These are phyloP conservation scores for Forbesichthys papilliferus DNA, from an alignment of 2,113 vertebrate species.

Conservation along the genomic window DNA sequence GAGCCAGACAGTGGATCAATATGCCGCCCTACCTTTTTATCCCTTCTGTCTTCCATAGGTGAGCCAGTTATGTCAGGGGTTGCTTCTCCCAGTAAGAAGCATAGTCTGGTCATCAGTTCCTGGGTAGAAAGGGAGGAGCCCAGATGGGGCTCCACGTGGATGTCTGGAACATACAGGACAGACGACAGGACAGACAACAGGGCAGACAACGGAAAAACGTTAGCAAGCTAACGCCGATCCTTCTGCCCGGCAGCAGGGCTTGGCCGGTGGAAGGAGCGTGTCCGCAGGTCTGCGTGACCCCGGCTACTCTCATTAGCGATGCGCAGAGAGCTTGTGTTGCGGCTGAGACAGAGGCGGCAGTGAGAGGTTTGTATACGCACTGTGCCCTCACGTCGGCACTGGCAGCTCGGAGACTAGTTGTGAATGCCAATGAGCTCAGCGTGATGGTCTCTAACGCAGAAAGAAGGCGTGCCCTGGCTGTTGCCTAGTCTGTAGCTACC, in stretches of 20 bases:
- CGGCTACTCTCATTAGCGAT: slow-evolving; percentile 54
- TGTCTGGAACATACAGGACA: slow-evolving; percentile 77
- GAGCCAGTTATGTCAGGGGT: slow-evolving; percentile 86
- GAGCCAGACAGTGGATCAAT: slow-evolving; percentile 35
- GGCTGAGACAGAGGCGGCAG: slow-evolving; percentile 34
- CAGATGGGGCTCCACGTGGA: slow-evolving; percentile 83
- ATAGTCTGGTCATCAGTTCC: slow-evolving; percentile 98
- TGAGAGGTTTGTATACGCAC: slow-evolving; percentile 44
- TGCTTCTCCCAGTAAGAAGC: slow-evolving; percentile 96
- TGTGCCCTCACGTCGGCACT: slow-evolving; percentile 59
- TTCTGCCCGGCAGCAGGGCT: not conserved
- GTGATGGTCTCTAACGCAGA: slow-evolving; percentile 37
- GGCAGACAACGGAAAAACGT: slow-evolving; percentile 18
- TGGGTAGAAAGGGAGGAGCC: slow-evolving; percentile 93
- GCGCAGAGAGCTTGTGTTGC: slow-evolving; percentile 47
- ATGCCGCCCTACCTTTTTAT: slow-evolving; percentile 83
- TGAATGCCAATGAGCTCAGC: slow-evolving; percentile 74
- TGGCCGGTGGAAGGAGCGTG: slow-evolving; percentile 31
- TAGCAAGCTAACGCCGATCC: not conserved
- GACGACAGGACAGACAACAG: slow-evolving; percentile 24
- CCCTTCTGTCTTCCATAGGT: slow-evolving; percentile 89
- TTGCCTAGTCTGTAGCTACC: slow-evolving; percentile 37
- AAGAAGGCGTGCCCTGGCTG: slow-evolving; percentile 26
- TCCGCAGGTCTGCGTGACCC: slow-evolving; percentile 54
- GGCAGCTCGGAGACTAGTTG: slow-evolving; percentile 54